Evolutionary conservation across 2,888 invertebrate species (phyloP).

Genomic region (Troides helena): DNA sequence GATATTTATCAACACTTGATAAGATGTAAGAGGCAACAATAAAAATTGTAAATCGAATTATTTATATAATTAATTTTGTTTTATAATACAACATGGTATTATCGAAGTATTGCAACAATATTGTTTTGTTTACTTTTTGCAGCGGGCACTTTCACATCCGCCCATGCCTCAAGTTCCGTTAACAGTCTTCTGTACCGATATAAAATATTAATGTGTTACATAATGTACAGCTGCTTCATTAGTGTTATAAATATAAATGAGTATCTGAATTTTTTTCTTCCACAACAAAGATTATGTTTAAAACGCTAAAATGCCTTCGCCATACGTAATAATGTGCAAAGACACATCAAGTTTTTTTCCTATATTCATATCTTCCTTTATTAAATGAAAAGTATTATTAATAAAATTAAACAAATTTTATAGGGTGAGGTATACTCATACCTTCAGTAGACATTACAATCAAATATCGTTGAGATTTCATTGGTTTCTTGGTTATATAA

Average conservation of each 20-base stretch:
- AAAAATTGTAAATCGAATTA: background rate
- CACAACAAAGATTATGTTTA: background rate
- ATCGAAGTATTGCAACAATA: slow-evolving; percentile 7
- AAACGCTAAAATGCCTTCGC: background rate
- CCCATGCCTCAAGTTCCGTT: slow-evolving; percentile 37
- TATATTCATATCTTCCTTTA: no score
- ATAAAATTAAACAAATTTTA: no score
- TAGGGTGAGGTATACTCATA: no score
- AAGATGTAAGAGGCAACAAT: background rate
- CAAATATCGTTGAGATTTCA: no score
- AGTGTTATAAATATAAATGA: background rate
- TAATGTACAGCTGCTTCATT: slow-evolving; percentile 22
- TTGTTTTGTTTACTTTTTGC: slow-evolving; percentile 29
- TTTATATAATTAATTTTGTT: background rate
- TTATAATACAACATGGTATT: slow-evolving; percentile 3
- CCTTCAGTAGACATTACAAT: no score
- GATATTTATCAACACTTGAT: background rate
- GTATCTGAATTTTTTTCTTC: background rate
- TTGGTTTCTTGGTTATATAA: no score
- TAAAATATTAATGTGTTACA: slow-evolving; percentile 38
- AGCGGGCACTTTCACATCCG: slow-evolving; percentile 41
- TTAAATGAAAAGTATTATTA: no score
- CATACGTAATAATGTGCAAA: background rate
- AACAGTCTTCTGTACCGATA: slow-evolving; percentile 39
- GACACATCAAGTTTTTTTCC: no score